phyloP scores from a whole-genome alignment of 2,888 invertebrate species.

The Ophioninae sp. region DNA sequence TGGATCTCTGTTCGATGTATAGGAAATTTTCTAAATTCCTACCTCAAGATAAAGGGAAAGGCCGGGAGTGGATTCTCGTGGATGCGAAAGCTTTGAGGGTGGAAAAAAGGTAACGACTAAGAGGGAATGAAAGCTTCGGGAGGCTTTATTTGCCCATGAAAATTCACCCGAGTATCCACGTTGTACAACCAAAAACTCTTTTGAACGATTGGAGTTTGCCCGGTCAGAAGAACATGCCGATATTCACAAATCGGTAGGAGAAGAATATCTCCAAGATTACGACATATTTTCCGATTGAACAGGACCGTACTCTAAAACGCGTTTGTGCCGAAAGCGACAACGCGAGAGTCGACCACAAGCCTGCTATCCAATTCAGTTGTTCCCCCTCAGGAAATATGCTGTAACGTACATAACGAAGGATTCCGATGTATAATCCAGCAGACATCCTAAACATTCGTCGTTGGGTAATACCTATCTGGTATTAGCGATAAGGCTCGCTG shows the following conservation, averaged over 20 bases:
- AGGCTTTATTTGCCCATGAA: background rate
- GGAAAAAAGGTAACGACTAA: slow-evolving; percentile 19
- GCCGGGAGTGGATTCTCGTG: background rate
- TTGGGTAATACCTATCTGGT: slow-evolving; percentile 26
- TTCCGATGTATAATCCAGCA: slow-evolving; percentile 22
- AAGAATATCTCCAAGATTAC: background rate
- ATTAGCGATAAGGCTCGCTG: slow-evolving; percentile 35
- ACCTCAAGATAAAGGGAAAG: background rate
- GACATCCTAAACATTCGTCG: slow-evolving; percentile 28
- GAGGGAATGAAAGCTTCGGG: slow-evolving; percentile 14
- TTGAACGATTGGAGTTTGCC: background rate
- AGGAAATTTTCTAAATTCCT: background rate
- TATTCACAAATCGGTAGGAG: background rate
- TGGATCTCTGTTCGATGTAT: background rate
- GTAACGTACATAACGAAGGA: slow-evolving; percentile 16
- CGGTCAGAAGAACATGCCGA: background rate
- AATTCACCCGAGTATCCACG: slow-evolving; percentile 4
- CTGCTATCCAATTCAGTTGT: background rate
- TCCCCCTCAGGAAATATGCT: slow-evolving; percentile 2
- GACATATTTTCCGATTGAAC: background rate
- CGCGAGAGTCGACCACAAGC: background rate
- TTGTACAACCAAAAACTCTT: background rate
- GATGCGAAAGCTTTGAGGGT: background rate
- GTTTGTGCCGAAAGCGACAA: background rate
- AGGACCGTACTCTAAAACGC: background rate